Percentiles rank a stretch among this genome's conserved stretches.
Conservation (phyloP, 2,888 invertebrate genomes). For the Meta bourneti region DNA sequence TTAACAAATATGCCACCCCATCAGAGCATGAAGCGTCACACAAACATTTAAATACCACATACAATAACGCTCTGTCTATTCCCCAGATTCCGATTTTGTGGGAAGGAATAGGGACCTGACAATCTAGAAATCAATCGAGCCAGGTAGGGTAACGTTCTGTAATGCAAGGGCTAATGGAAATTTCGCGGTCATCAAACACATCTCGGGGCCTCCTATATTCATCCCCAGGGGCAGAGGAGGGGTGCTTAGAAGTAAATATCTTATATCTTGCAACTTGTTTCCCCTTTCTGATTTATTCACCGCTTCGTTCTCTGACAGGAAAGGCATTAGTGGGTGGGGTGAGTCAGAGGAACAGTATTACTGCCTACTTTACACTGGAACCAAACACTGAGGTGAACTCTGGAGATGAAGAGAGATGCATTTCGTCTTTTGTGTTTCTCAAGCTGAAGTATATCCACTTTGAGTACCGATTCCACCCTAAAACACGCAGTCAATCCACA, state of each 20-base stretch:
- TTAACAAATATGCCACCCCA: not conserved
- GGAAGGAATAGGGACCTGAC: not conserved
- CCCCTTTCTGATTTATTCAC: conserved; percentile 45
- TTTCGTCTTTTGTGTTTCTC: not conserved
- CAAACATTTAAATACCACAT: not conserved
- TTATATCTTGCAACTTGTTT: conserved; percentile 41
- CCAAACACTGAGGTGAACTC: not conserved
- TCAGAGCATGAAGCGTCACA: not conserved
- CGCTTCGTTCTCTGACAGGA: conserved; percentile 27
- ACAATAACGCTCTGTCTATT: not conserved
- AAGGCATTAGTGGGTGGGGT: conserved; percentile 28
- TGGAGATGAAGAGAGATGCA: not conserved
- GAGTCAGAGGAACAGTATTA: conserved; percentile 6
- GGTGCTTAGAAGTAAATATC: conserved; percentile 43
- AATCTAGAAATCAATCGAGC: not conserved
- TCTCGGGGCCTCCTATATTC: not conserved
- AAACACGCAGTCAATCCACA: no score
- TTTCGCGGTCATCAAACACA: not conserved
- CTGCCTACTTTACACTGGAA: not conserved
- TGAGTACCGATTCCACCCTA: no score
- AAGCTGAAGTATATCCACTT: no score
- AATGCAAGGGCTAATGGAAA: not conserved
- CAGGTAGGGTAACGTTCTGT: not conserved
- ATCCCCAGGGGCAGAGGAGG: conserved; percentile 8
- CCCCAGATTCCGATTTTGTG: not conserved